These are phyloP conservation scores for Hiodon alosoides DNA, from an alignment of 2,113 vertebrate species.

Conservation along the genomic window DNA sequence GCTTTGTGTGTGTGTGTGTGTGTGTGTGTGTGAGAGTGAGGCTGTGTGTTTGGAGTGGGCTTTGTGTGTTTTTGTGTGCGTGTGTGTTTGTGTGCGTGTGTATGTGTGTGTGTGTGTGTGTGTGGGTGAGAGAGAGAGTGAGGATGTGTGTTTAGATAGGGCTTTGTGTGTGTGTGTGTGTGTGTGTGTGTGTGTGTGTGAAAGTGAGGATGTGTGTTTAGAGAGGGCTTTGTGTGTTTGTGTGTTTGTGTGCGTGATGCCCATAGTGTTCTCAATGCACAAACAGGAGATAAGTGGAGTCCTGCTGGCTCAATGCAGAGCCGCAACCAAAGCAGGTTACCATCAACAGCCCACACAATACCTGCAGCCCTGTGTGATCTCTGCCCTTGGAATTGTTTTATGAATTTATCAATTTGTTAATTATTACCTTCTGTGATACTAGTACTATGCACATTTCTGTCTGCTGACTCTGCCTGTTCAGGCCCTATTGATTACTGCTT, in stretches of 20 bases:
- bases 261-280: not conserved
- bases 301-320: not conserved
- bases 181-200: too few relatives aligned
- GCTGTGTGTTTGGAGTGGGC: not conserved
- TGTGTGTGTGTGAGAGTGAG: not conserved
- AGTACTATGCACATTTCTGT: not conserved
- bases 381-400: not conserved
- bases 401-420: not conserved
- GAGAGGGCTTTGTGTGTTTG: not conserved
- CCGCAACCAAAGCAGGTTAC: too few relatives aligned
- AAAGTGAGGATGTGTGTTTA: too few relatives aligned
- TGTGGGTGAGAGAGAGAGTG: too few relatives aligned
- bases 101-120: too few relatives aligned
- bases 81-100: too few relatives aligned
- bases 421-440: not conserved
- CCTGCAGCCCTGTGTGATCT: not conserved
- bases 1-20: too few relatives aligned
- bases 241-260: not conserved
- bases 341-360: not conserved
- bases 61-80: not conserved
- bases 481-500: not conserved
- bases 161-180: too few relatives aligned
- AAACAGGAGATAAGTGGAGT: not conserved
- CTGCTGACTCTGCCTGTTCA: not conserved
- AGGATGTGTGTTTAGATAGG: too few relatives aligned